phyloP scores from a whole-genome alignment of 1,140 invertebrate genomes.

The Meteorus sp. region DNA sequence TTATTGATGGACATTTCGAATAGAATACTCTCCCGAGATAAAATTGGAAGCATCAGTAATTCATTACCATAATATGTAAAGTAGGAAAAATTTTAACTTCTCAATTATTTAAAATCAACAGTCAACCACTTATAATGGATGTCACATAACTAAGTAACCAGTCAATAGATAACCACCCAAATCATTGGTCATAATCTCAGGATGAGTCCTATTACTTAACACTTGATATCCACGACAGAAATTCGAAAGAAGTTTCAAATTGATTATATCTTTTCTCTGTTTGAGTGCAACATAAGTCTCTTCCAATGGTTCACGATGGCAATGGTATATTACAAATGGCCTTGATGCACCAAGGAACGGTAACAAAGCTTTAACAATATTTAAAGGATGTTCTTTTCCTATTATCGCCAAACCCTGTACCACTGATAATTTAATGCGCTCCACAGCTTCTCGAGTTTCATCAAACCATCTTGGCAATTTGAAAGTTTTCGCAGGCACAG shows the following conservation, averaged over 20 bases:
- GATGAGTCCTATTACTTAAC: slow-evolving; percentile 80
- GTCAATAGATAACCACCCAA: slow-evolving; percentile 75
- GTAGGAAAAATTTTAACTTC: no score
- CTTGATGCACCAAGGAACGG: slow-evolving; percentile 75
- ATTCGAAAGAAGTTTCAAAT: slow-evolving; percentile 78
- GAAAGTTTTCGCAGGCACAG: slow-evolving; percentile 25
- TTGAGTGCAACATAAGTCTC: slow-evolving; percentile 80
- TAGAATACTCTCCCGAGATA: no score
- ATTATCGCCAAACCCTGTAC: slow-evolving; percentile 80
- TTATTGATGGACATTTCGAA: no score
- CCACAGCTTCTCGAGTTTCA: slow-evolving; percentile 66
- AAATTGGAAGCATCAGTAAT: no score
- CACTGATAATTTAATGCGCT: slow-evolving; percentile 61
- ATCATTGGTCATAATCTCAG: slow-evolving; percentile 76
- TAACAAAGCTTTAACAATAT: slow-evolving; percentile 74
- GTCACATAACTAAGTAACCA: slow-evolving; percentile 62
- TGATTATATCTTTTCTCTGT: slow-evolving; percentile 67
- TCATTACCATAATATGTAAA: no score
- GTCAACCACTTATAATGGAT: no score
- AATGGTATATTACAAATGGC: slow-evolving; percentile 82
- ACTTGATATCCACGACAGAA: slow-evolving; percentile 92
- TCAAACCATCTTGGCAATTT: slow-evolving; percentile 68
- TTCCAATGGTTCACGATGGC: slow-evolving; percentile 77
- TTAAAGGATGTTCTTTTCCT: slow-evolving; percentile 80
- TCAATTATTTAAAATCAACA: no score